These are phyloP conservation scores for Petrocephalus sullivani DNA, from an alignment of 2,797 vertebrate species.

Conservation along the genomic window DNA sequence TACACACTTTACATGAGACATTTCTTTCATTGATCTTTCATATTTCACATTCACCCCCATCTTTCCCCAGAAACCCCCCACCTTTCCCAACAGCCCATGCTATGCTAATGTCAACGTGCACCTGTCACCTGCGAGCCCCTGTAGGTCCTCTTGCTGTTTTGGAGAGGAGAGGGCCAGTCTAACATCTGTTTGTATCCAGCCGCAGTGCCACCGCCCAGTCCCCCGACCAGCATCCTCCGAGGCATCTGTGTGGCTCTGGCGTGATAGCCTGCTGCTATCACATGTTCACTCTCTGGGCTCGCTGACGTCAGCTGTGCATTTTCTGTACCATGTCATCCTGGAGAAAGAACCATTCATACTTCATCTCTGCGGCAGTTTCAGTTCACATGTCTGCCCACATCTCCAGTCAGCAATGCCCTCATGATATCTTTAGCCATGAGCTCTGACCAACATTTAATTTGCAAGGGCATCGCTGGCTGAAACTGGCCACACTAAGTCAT, in stretches of 20 bases:
- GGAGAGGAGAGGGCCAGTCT: neutral
- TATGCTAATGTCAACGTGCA: neutral
- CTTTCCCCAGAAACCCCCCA: neutral
- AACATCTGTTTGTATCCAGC: neutral
- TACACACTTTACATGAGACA: neutral
- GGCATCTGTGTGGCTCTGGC: neutral
- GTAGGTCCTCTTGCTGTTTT: neutral
- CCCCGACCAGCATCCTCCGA: neutral
- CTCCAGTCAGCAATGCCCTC: neutral
- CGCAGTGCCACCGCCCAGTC: neutral
- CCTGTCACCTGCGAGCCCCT: neutral
- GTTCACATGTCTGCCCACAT: neutral
- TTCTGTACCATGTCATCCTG: neutral
- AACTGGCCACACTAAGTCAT: neutral
- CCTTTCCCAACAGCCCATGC: neutral
- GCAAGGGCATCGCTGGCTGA: neutral
- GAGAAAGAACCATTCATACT: neutral
- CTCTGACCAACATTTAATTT: constrained; percentile 13
- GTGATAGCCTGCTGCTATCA: neutral
- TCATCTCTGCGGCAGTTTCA: neutral
- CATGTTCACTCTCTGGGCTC: neutral
- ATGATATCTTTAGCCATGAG: neutral
- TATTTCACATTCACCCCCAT: neutral
- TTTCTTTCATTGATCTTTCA: neutral
- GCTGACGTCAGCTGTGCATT: neutral